These are phyloP conservation scores for Gallinago stenura DNA, from an alignment of 2,797 vertebrate species.

Conservation along the genomic window DNA sequence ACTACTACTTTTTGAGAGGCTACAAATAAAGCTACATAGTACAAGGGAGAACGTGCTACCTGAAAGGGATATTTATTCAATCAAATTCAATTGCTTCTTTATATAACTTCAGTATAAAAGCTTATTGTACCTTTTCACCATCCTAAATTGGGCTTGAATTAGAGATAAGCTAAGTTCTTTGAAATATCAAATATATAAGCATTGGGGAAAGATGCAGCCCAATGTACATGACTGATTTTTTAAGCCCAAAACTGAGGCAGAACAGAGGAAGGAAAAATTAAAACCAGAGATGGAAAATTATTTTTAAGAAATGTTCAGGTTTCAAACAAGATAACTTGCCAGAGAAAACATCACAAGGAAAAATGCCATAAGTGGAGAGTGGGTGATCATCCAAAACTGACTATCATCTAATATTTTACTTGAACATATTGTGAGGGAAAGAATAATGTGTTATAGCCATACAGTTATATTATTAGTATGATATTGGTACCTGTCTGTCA, in stretches of 20 bases:
- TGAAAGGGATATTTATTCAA: not conserved
- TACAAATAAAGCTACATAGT: not conserved
- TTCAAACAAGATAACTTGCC: not conserved
- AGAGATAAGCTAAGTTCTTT: not conserved
- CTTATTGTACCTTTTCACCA: not conserved
- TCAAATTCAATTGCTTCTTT: not conserved
- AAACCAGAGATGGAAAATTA: not conserved
- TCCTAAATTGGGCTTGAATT: not conserved
- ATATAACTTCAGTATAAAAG: not conserved
- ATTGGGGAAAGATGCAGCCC: not conserved
- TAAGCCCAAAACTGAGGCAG: not conserved
- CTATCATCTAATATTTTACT: not conserved
- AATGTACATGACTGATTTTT: not conserved
- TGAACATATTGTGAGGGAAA: not conserved
- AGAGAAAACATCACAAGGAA: not conserved
- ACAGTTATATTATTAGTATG: constrained; percentile 1
- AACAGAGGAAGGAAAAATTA: not conserved
- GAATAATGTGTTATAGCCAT: not conserved
- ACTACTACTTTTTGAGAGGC: not conserved
- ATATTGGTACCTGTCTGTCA: constrained; percentile 10
- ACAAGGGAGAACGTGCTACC: not conserved
- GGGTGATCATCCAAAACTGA: not conserved
- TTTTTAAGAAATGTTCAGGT: not conserved
- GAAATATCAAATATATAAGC: not conserved
- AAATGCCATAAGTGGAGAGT: not conserved